Evolutionary conservation across 2,888 invertebrate genomes (phyloP), one percentile per base, ranked within the genome.

Genomic region (Xanthia icteritia): DNA sequence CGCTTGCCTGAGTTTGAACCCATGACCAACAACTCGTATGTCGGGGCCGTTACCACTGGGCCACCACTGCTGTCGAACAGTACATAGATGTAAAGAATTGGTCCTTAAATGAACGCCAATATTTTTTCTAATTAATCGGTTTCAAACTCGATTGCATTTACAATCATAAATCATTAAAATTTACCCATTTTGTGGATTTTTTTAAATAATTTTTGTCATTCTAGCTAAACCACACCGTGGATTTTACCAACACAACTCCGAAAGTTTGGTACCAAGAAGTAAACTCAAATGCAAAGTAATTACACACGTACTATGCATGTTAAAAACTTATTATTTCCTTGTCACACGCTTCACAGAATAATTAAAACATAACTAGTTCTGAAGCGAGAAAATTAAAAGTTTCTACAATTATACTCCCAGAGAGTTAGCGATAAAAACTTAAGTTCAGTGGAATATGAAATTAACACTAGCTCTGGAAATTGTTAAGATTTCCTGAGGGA

Each of bases 331-430:
- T 63, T 45, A 64, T 36, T 67, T 66, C 23, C 23, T 39, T 31
- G 17, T 36, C 45, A 39, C 45, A 45, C 56, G 61, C 63, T 69
- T 60, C 23, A 39, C 15, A 36, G 20, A 60, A 63, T 74, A 83
- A 83, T 74, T 86, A 63, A 86, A 83, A 66, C 67, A 9, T 82
- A 73, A 72, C 68, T 72, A 74, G 45, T 83, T 69, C 61, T 45
- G 42, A 68, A 77, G 70, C 66, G 42, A 65, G 61, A 78, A 74
- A 71, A 83, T 86, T 77, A 73, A 85, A 86, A 78, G 71, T 86
- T 84, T 65, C 58, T 45, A 64, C 60, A 70, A 70, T 73, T 64
- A 58, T 61, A n/a, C 73, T 71, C 70, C 71, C 23, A 45, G 70
- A 51, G 56, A 65, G 39, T 77, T 75, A 73, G 58, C 73, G 48